These are phyloP conservation scores for Rhopalosiphum padi DNA, from an alignment of 1,140 invertebrate genomes.

Conservation along the genomic window DNA sequence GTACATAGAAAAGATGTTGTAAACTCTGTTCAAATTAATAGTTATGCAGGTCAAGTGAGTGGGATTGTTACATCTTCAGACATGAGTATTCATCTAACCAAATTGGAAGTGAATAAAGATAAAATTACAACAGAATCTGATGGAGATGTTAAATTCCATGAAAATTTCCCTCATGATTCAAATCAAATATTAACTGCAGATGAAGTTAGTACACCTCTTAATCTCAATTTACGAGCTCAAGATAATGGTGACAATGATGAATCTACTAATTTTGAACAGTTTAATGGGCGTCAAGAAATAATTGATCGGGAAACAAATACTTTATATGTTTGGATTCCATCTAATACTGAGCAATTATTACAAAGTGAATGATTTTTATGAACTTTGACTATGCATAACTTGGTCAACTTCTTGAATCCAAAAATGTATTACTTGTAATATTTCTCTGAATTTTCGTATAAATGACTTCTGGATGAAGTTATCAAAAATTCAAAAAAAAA, in stretches of 20 bases:
- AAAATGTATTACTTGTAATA: not conserved
- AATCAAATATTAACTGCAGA: slow-evolving; percentile 37
- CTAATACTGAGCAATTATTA: slow-evolving; percentile 55
- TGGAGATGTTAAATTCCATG: slow-evolving; percentile 48
- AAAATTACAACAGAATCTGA: slow-evolving; percentile 29
- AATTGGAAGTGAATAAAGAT: slow-evolving; percentile 47
- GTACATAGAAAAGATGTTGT: slow-evolving; percentile 72
- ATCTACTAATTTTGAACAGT: slow-evolving; percentile 47
- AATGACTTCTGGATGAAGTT: not conserved
- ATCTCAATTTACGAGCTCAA: slow-evolving; percentile 58
- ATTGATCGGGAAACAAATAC: slow-evolving; percentile 58
- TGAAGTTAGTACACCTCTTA: slow-evolving; percentile 44
- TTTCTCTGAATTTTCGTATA: not conserved
- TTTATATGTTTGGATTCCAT: slow-evolving; percentile 60
- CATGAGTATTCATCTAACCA: slow-evolving; percentile 46
- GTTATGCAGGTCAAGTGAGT: slow-evolving; percentile 52
- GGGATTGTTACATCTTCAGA: slow-evolving; percentile 44
- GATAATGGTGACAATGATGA: slow-evolving; percentile 51
- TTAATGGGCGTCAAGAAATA: slow-evolving; percentile 49
- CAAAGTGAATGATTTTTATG: slow-evolving; percentile 53
- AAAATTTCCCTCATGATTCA: slow-evolving; percentile 45
- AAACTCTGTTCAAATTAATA: slow-evolving; percentile 50
- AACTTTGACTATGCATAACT: not conserved
- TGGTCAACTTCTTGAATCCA: not conserved
- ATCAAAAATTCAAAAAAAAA: not conserved